A percentile compares a stretch with the other conserved stretches of the same genome.
Conservation (phyloP, 2,888 invertebrate genomes). For the Torymus tubicola region DNA sequence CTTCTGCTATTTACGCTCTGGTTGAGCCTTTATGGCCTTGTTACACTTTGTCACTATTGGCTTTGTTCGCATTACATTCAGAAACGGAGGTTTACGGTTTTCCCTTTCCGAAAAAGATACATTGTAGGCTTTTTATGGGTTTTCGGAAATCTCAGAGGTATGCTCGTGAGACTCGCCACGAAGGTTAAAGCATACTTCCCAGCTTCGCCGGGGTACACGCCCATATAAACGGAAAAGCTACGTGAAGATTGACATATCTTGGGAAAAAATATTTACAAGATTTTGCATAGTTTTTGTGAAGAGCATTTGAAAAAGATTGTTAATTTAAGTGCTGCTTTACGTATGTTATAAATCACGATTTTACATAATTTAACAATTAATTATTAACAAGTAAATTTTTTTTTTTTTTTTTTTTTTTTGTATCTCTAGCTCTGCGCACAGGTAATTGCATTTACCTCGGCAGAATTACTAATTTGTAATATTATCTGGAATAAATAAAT, state of each 20-base stretch:
- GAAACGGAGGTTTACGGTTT: constrained; percentile 34
- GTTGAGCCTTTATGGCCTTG: constrained; percentile 29
- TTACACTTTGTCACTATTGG: constrained; percentile 34
- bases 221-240: neutral
- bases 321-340: too few species aligned
- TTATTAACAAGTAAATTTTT: too few species aligned
- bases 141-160: constrained; percentile 38
- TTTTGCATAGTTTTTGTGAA: neutral
- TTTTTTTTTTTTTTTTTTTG: too few species aligned
- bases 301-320: too few species aligned
- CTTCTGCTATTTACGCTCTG: constrained; percentile 10
- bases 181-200: constrained; percentile 31
- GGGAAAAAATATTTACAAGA: neutral
- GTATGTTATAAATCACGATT: too few species aligned
- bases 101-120: constrained; percentile 32
- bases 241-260: constrained; percentile 3
- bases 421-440: too few species aligned
- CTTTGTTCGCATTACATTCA: constrained; percentile 17
- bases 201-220: constrained; percentile 2
- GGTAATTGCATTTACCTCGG: too few species aligned
- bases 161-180: constrained; percentile 1
- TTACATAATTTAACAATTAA: too few species aligned
- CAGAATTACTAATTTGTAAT: too few species aligned
- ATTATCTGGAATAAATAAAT: too few species aligned
- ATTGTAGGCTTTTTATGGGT: constrained; percentile 52